phyloP scores from a whole-genome alignment of 2,797 vertebrate genomes.

The Amblyopsis hoosieri region DNA sequence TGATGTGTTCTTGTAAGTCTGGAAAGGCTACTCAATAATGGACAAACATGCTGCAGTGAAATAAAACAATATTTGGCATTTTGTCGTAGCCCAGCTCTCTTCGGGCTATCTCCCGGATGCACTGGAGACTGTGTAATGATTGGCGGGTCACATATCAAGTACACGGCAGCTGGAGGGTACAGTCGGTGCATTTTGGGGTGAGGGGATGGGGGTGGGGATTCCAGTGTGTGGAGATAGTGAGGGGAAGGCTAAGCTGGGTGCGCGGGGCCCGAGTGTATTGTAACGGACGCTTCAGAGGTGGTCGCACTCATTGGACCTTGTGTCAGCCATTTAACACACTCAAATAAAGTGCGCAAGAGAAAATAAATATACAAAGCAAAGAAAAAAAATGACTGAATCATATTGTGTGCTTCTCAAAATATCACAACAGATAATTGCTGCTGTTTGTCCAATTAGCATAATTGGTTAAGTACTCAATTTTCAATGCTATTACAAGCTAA shows the following conservation, averaged over 20 bases:
- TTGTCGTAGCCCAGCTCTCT: too few relatives aligned
- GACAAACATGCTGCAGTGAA: too few relatives aligned
- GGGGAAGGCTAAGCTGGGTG: constrained; percentile 42
- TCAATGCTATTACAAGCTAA: constrained; percentile 17
- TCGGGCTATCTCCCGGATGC: too few relatives aligned
- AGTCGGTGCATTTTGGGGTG: constrained; percentile 44
- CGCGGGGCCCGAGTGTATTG: constrained; percentile 25
- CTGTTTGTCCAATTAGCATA: constrained; percentile 3
- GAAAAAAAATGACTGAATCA: not conserved
- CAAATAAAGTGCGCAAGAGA: constrained; percentile 27
- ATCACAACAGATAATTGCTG: not conserved
- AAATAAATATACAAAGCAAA: not conserved
- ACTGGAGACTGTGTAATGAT: constrained; percentile 34
- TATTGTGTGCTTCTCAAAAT: constrained; percentile 9
- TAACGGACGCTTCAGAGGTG: constrained; percentile 52
- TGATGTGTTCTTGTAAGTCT: too few relatives aligned
- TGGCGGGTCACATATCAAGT: constrained; percentile 69
- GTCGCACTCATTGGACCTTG: constrained; percentile 44
- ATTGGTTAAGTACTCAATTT: not conserved
- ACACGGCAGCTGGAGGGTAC: constrained; percentile 69
- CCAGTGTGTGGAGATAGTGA: constrained; percentile 44
- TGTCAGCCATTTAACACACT: constrained; percentile 24
- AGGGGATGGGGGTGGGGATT: constrained; percentile 4
- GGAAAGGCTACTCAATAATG: too few relatives aligned
- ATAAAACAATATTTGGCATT: too few relatives aligned